Percentiles rank a stretch among this genome's conserved stretches.
Conservation (phyloP, 2,888 invertebrate species). For the Bombyx huttoni region DNA sequence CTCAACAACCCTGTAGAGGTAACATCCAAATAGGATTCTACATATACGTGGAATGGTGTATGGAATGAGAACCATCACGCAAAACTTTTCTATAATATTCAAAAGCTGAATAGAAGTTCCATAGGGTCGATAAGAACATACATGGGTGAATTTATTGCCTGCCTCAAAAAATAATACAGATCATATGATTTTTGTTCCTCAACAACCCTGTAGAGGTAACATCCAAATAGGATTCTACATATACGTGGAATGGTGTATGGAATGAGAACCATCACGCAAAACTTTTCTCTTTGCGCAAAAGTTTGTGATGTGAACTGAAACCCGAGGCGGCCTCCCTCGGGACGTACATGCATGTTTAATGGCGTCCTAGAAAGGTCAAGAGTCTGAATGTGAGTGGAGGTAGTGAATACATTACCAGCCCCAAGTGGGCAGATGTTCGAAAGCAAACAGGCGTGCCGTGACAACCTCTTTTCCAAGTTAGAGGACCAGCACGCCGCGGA, state of each 20-base stretch:
- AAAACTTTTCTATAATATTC: conserved; percentile 65
- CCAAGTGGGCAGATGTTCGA: conserved; percentile 35
- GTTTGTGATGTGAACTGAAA: conserved; percentile 57
- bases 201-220: neutral
- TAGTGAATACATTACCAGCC: conserved; percentile 62
- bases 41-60: conserved; percentile 34
- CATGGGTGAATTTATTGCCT: too few species aligned
- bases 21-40: conserved; percentile 24
- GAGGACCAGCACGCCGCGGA: conserved; percentile 40
- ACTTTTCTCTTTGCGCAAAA: conserved; percentile 62
- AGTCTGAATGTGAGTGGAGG: conserved; percentile 49
- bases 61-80: conserved; percentile 46
- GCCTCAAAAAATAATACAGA: too few species aligned
- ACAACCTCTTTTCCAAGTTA: conserved; percentile 56
- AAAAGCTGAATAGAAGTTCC: too few species aligned
- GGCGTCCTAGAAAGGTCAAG: conserved; percentile 66
- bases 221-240: conserved; percentile 26
- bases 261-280: conserved; percentile 48
- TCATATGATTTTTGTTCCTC: neutral
- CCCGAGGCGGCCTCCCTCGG: conserved; percentile 43
- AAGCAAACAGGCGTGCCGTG: conserved; percentile 30
- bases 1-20: neutral
- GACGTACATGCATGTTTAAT: conserved; percentile 66
- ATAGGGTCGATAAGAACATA: too few species aligned
- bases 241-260: conserved; percentile 36